Base-by-base conservation (phyloP, 2,888 invertebrate genomes). In the Diarsia mendica region DNA sequence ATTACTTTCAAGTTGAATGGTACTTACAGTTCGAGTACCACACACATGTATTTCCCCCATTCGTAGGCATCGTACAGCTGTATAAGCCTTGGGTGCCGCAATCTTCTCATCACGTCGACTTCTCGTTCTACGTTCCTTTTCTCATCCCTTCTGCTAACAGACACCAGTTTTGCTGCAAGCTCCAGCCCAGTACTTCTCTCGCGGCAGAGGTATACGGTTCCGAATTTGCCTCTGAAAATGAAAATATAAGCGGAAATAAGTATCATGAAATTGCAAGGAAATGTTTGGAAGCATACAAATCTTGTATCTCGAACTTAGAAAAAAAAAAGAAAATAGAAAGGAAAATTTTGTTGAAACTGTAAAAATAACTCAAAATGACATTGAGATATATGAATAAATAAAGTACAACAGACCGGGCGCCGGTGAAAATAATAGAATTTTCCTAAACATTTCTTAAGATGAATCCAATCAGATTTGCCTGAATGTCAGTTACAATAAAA, bases 1-100 rank as follows among this genome's bases (percentile, higher is more conserved):
- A 73, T 44, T 69, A 58, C 18, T 48, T 48, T 67, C 55, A 60
- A 67, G 55, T 66, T 63, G 28, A 49, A 15, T 55, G 55, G 61
- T 92, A 98, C 99, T 98, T 97, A 99, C 99, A 99, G 97, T 97
- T 99, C 99, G 84, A 99, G 97, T 85, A 99, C 98, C 89, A 99
- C 98, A 95, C 99, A 99, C 98, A 99, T 99, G 92, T 98, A 98
- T 95, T 98, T 98, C 88, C 98, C 98, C 95, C 98, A 98, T 95
- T 99, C 99, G 94, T 99, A 99, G 18, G 99, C 99, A 91, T 99
- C 99, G 94, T 99, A 99, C 64, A 99, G 97, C 94, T 99, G 99
- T 89, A 99, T 98, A 68, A 99, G 98, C 83, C 99, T 96, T 49
- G 99, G 99, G 96, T 99, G 99, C 90, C 99, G 98, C 74, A 99